phyloP scores from a whole-genome alignment of 2,888 invertebrate genomes.

The Auanema sp. region DNA sequence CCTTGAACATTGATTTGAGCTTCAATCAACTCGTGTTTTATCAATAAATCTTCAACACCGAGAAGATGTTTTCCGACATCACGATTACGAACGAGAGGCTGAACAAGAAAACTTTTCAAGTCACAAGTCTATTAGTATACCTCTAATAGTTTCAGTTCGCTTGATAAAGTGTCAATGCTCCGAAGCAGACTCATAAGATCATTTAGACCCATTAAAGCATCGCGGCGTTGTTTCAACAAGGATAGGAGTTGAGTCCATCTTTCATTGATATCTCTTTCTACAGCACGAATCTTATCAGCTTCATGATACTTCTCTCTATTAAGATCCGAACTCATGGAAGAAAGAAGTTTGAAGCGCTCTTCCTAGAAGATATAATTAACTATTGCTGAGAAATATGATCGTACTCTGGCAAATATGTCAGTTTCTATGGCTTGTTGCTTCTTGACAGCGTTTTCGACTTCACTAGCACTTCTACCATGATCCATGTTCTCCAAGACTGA shows the following conservation, averaged over 20 bases:
- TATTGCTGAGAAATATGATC: slow-evolving; percentile 28
- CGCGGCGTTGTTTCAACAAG: slow-evolving; percentile 77
- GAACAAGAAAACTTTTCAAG: neutral
- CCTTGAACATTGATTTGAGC: slow-evolving; percentile 69
- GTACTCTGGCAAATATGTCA: slow-evolving; percentile 84
- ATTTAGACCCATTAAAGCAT: slow-evolving; percentile 74
- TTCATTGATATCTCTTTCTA: slow-evolving; percentile 55
- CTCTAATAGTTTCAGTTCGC: slow-evolving; percentile 82
- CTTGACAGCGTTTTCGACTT: slow-evolving; percentile 94
- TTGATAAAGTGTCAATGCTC: slow-evolving; percentile 85
- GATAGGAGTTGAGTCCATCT: slow-evolving; percentile 82
- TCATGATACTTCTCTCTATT: slow-evolving; percentile 88
- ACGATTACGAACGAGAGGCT: slow-evolving; percentile 45
- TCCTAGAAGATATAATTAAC: slow-evolving; percentile 69
- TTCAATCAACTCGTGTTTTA: slow-evolving; percentile 89
- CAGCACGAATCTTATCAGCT: slow-evolving; percentile 75
- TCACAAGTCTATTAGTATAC: slow-evolving; percentile 64
- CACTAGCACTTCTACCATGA: slow-evolving; percentile 80
- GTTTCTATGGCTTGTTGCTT: slow-evolving; percentile 97
- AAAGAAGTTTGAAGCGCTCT: slow-evolving; percentile 89
- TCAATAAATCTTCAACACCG: slow-evolving; percentile 89
- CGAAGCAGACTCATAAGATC: slow-evolving; percentile 84
- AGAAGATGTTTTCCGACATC: slow-evolving; percentile 90
- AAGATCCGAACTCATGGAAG: slow-evolving; percentile 88
- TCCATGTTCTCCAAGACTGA: slow-evolving; percentile 74